Conservation (phyloP, 2,888 invertebrate genomes). For the Pristionchus arcanus region DNA sequence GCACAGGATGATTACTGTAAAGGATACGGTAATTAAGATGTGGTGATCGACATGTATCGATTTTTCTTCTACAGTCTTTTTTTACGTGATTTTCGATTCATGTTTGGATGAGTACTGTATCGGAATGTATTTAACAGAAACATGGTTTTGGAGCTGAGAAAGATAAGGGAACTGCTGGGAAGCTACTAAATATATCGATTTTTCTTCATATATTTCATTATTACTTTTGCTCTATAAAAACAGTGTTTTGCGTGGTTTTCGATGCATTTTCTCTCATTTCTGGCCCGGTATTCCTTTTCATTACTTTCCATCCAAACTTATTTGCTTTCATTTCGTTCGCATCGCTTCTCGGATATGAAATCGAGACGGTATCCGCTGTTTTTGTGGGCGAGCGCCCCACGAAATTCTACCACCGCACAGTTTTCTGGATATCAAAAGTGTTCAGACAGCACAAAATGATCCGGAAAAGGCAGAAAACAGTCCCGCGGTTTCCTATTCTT, state of each 20-base stretch:
- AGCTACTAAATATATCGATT: no score
- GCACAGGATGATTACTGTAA: constrained; percentile 93
- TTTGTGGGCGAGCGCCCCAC: neutral
- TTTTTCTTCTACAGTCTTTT: neutral
- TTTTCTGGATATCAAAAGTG: neutral
- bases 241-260: neutral
- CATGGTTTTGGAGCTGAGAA: no score
- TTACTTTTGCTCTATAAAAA: no score
- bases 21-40: constrained; percentile 53
- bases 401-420: neutral
- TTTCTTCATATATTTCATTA: no score
- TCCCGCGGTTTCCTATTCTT: neutral
- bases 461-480: neutral
- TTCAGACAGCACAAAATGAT: neutral
- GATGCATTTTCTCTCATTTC: constrained; percentile 14
- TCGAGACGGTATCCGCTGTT: constrained; percentile 1
- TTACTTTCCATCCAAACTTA: neutral
- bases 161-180: no score
- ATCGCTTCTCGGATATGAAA: neutral
- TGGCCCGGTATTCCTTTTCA: constrained; percentile 2
- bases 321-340: neutral
- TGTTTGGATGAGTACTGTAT: no score
- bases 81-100: neutral
- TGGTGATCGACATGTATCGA: neutral
- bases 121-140: no score